Conservation (phyloP, 1,140 invertebrate genomes). For the Trachymyrmex cornetzi region DNA sequence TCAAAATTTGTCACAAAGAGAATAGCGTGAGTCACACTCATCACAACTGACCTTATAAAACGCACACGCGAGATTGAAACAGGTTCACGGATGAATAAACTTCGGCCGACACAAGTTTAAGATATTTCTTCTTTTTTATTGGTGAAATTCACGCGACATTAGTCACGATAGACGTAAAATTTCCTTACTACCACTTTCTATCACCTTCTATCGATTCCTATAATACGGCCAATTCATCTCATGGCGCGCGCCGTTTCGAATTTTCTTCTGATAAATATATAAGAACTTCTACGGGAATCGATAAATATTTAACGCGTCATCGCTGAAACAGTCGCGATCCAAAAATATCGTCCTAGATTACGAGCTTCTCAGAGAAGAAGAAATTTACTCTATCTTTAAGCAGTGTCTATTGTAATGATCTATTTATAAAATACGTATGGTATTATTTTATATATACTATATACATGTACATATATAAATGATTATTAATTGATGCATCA, state of each 20-base stretch:
- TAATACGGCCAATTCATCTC: conserved; percentile 56
- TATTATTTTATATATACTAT: neutral
- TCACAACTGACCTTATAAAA: conserved; percentile 10
- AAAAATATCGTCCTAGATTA: conserved; percentile 13
- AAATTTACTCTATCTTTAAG: conserved; percentile 5
- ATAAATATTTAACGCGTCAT: conserved; percentile 67
- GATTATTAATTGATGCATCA: neutral
- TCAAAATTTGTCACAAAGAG: neutral
- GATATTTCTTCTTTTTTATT: conserved; percentile 9
- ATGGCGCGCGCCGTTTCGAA: neutral
- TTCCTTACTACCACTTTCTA: neutral
- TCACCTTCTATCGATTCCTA: conserved; percentile 33
- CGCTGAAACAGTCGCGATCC: conserved; percentile 6
- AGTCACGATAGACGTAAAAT: conserved; percentile 36
- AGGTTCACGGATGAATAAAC: neutral
- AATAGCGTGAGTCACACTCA: neutral
- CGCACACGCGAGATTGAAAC: neutral
- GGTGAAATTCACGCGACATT: conserved; percentile 14
- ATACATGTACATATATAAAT: too few relatives aligned
- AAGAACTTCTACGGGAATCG: conserved; percentile 21
- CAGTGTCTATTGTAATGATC: neutral
- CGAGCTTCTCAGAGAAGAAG: neutral
- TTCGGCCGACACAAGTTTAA: neutral
- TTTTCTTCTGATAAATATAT: conserved; percentile 53
- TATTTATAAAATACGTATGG: neutral